Conservation (phyloP, 2,888 invertebrate species). For the Leptopterna dolabrata region DNA sequence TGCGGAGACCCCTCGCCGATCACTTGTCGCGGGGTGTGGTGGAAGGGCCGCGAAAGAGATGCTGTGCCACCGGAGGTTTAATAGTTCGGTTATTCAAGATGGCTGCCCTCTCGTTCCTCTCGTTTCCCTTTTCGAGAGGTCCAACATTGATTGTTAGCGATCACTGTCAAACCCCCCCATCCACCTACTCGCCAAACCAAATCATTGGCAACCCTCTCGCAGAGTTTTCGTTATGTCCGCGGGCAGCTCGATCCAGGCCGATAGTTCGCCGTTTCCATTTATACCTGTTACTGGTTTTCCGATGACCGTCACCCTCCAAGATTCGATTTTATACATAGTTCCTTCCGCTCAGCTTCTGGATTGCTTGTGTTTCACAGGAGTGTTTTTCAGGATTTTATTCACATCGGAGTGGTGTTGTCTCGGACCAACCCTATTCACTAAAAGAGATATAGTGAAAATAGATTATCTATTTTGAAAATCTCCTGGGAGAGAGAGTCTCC, state of each 20-base stretch:
- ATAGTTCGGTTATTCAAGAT: constrained; percentile 51
- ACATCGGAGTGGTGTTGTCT: no score
- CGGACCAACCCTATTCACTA: no score
- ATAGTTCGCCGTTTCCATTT: not conserved
- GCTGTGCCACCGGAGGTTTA: constrained; percentile 36
- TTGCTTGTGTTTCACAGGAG: no score
- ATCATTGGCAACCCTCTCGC: not conserved
- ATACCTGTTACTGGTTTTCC: not conserved
- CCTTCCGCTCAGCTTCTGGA: no score
- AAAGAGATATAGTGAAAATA: no score
- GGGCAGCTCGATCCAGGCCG: not conserved
- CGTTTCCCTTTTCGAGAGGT: not conserved
- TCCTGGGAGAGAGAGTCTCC: no score
- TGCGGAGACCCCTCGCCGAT: not conserved
- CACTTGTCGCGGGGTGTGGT: constrained; percentile 23
- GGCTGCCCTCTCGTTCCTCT: constrained; percentile 42
- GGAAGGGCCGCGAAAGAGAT: constrained; percentile 48
- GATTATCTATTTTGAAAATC: no score
- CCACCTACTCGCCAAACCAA: not conserved
- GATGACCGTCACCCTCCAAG: no score
- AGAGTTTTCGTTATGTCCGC: not conserved
- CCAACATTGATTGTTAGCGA: constrained; percentile 46
- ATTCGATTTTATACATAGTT: no score
- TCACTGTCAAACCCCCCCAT: constrained; percentile 24
- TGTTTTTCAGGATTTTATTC: no score